Base-by-base conservation (phyloP, 2,888 invertebrate genomes). In the Horisme vitalbata region DNA sequence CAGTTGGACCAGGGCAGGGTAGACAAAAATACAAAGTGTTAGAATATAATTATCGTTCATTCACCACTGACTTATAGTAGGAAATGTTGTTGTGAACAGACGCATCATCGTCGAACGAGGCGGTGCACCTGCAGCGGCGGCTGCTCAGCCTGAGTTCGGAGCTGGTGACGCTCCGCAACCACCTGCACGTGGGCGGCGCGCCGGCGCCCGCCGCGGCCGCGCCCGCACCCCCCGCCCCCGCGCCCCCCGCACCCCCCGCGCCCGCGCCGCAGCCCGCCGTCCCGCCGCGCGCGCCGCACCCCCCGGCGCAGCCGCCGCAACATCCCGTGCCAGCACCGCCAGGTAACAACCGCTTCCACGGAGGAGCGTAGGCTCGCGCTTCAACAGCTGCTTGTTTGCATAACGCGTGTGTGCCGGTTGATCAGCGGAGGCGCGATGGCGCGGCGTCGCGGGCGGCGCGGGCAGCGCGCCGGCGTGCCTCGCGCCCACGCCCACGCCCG, bases 41-140 rank as follows among this genome's bases (percentile, higher is more conserved):
- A n/a, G n/a, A n/a, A n/a, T n/a, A n/a, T n/a, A n/a, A n/a, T n/a
- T n/a, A n/a, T n/a, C n/a, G n/a, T n/a, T n/a, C n/a, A n/a, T n/a
- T n/a, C n/a, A n/a, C n/a, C n/a, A n/a, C n/a, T n/a, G n/a, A n/a
- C n/a, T n/a, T n/a, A n/a, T n/a, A n/a, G n/a, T n/a, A 14, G 34
- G 30, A 35, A 8, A 24, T 35, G 18, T 6, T 30, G 7, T 35
- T 44, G 45, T 55, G 88, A 90, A 1, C 92, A 97, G 97, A 97
- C 95, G 97, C 97, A 68, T 96, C 97, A 68, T 97, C 96, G 57
- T 96, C 96, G 68, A 97, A 96, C 91, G 97, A 97, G 91, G 97
- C 97, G 64, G 97, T 96, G 69, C 97, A 97, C 82, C 91, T 97
- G 75, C 96, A 97, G 90, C 97, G 97, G 83, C 94, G 96, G 64